Percentiles rank a stretch among this genome's conserved stretches.
Conservation (phyloP, 1,140 invertebrate species). For the Dendroctonus ponderosae region DNA sequence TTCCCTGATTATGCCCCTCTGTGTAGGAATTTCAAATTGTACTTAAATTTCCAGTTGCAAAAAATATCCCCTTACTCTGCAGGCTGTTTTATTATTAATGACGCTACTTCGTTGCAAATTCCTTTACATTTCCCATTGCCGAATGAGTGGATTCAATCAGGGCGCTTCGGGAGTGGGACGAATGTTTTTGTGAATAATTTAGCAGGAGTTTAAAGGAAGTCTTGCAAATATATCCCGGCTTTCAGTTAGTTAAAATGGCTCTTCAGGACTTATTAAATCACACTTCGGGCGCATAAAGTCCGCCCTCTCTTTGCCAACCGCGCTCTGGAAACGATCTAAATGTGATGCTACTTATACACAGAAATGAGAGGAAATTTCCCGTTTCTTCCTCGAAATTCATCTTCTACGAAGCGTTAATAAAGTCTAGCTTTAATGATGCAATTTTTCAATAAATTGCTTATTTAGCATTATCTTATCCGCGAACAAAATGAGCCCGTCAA, state of each 20-base stretch:
- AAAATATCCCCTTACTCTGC: too few relatives aligned
- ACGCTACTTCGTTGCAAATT: background rate
- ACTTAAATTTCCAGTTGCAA: too few relatives aligned
- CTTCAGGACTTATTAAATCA: constrained; percentile 8
- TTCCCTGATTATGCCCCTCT: too few relatives aligned
- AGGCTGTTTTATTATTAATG: too few relatives aligned
- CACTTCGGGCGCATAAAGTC: too few relatives aligned
- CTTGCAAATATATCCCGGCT: constrained; percentile 10
- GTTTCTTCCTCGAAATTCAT: background rate
- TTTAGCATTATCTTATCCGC: constrained; percentile 20
- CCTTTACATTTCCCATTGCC: constrained; percentile 11
- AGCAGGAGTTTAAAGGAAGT: constrained; percentile 4
- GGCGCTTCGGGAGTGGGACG: constrained; percentile 5
- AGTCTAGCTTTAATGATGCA: constrained; percentile 11
- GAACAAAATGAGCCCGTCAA: constrained; percentile 23
- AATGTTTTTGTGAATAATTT: constrained; percentile 17
- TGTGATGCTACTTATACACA: too few relatives aligned
- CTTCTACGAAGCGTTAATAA: constrained; percentile 10
- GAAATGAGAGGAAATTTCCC: background rate
- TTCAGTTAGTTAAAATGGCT: constrained; percentile 4
- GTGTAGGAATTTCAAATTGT: too few relatives aligned
- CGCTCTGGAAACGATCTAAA: too few relatives aligned
- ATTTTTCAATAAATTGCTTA: constrained; percentile 27
- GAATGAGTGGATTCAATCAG: constrained; percentile 13
- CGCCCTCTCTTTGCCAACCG: too few relatives aligned